These are phyloP conservation scores for Drosophila rubida DNA, from an alignment of 2,888 invertebrate genomes.

Conservation along the genomic window DNA sequence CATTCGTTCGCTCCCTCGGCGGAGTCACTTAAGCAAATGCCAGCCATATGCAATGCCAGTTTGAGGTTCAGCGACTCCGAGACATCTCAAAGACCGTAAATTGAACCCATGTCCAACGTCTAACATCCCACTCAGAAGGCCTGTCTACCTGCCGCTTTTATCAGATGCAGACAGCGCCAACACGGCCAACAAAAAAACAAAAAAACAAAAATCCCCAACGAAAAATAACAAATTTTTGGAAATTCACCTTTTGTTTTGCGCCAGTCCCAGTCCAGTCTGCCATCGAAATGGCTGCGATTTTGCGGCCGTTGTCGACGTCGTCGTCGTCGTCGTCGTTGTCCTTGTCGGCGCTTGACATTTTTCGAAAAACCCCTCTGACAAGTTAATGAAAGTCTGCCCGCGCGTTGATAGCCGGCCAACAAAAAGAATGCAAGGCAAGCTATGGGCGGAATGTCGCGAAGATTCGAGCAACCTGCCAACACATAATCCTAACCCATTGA, in stretches of 20 bases:
- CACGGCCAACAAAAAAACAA: slow-evolving; percentile 4
- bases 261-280: slow-evolving; percentile 24
- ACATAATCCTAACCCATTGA: slow-evolving; percentile 22
- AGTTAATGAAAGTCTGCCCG: slow-evolving; percentile 71
- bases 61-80: slow-evolving; percentile 42
- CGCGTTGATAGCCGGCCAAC: slow-evolving; percentile 11
- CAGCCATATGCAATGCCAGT: slow-evolving; percentile 48
- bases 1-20: slow-evolving; percentile 22
- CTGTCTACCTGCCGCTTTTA: slow-evolving; percentile 59
- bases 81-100: slow-evolving; percentile 70
- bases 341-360: slow-evolving; percentile 56
- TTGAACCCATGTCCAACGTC: slow-evolving; percentile 49
- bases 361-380: slow-evolving; percentile 59
- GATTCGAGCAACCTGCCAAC: slow-evolving; percentile 23
- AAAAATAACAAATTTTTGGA: slow-evolving; percentile 47
- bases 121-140: slow-evolving; percentile 5
- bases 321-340: slow-evolving; percentile 25
- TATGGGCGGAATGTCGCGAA: slow-evolving; percentile 5
- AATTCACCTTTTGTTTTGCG: slow-evolving; percentile 50
- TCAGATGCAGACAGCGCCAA: slow-evolving; percentile 68
- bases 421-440: slow-evolving; percentile 9
- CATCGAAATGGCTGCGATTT: slow-evolving; percentile 21
- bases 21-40: slow-evolving; percentile 72
- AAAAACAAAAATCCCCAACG: slow-evolving; percentile 26
- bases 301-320: slow-evolving; percentile 20